phyloP scores from a whole-genome alignment of 2,888 invertebrate species.

The Branchellion lobata region DNA sequence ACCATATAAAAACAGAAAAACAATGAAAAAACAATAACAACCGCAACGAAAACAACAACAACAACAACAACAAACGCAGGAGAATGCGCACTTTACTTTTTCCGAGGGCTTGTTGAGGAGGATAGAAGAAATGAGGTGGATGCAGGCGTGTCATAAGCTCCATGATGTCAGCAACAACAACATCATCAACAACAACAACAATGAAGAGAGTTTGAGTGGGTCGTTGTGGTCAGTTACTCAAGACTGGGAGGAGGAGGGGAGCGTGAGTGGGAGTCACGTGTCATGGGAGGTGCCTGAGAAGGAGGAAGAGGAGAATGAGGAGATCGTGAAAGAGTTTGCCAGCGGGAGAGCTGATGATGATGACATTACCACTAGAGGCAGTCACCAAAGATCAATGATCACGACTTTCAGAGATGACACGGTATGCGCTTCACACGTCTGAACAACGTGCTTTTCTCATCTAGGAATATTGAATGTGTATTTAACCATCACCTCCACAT shows the following conservation, averaged over 20 bases:
- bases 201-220: too few species aligned
- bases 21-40: too few species aligned
- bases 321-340: neutral
- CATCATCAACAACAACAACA: neutral
- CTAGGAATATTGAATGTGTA: neutral
- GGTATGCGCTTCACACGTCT: neutral
- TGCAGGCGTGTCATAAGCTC: conserved; percentile 54
- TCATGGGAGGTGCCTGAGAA: too few species aligned
- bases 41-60: too few species aligned
- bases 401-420: neutral
- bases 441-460: neutral
- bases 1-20: neutral
- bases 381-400: neutral
- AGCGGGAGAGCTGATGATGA: neutral
- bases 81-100: conserved; percentile 82
- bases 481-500: too few species aligned
- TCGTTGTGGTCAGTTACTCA: neutral
- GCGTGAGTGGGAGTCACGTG: too few species aligned
- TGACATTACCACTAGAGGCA: too few species aligned
- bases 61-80: conserved; percentile 63
- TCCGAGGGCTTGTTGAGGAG: conserved; percentile 81
- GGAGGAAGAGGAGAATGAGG: too few species aligned
- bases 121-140: conserved; percentile 68
- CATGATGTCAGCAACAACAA: conserved; percentile 47
- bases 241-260: neutral